Percentiles rank a stretch among this genome's conserved stretches.
Conservation (phyloP, 1,140 invertebrate species). For the Homalodisca vitripennis region DNA sequence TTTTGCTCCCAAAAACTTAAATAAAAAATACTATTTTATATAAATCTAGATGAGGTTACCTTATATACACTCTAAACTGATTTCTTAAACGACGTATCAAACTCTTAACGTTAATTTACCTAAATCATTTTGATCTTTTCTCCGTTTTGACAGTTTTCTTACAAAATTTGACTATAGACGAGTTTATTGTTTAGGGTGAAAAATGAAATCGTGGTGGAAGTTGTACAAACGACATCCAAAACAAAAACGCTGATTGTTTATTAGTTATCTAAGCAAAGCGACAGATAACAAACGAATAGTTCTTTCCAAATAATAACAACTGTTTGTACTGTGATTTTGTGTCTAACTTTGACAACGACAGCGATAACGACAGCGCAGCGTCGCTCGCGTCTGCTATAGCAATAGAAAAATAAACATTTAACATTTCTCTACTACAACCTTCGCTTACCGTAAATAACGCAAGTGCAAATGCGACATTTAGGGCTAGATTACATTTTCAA, state of each 20-base stretch:
- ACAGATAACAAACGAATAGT: slow-evolving; percentile 7
- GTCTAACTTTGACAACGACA: neutral
- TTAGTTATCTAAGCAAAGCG: neutral
- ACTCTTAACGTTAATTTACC: slow-evolving; percentile 17
- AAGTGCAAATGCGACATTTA: neutral
- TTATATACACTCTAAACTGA: slow-evolving; percentile 22
- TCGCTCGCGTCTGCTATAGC: neutral
- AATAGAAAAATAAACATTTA: slow-evolving; percentile 26
- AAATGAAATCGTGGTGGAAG: neutral
- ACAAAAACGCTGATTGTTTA: neutral
- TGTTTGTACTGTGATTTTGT: slow-evolving; percentile 21
- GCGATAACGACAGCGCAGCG: neutral
- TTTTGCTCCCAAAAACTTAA: slow-evolving; percentile 29
- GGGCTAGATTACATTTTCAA: slow-evolving; percentile 19
- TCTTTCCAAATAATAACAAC: slow-evolving; percentile 13
- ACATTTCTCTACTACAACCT: slow-evolving; percentile 23
- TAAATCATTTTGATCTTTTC: slow-evolving; percentile 5
- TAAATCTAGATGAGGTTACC: slow-evolving; percentile 20
- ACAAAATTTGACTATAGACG: neutral
- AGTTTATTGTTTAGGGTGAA: neutral
- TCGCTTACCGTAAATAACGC: neutral
- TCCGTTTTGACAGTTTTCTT: slow-evolving; percentile 13
- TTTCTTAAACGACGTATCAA: slow-evolving; percentile 23
- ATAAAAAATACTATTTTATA: slow-evolving; percentile 30
- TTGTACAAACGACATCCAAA: neutral